These are phyloP conservation scores for Hydrotaea cyrtoneurina DNA, from an alignment of 2,888 invertebrate species.

Conservation along the genomic window DNA sequence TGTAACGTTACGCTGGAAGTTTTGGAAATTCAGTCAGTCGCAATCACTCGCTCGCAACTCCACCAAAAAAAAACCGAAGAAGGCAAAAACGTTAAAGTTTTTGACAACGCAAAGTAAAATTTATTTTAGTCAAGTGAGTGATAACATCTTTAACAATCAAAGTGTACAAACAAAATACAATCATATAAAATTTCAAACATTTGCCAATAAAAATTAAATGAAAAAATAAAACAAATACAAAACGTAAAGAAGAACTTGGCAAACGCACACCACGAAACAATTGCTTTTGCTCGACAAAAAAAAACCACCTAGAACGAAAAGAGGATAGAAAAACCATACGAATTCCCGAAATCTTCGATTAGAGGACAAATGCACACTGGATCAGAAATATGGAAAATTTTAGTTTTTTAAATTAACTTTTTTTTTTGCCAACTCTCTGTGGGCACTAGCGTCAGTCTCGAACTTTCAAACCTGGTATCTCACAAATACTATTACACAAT, in stretches of 20 bases:
- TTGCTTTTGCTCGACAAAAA: conserved; percentile 20
- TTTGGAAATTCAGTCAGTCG: conserved; percentile 54
- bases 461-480: no score
- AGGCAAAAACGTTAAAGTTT: conserved; percentile 83
- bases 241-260: neutral
- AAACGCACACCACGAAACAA: conserved; percentile 3
- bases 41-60: conserved; percentile 67
- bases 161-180: conserved; percentile 56
- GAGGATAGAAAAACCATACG: neutral
- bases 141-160: conserved; percentile 62
- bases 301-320: neutral
- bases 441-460: neutral
- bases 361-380: no score
- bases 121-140: conserved; percentile 89
- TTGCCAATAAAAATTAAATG: conserved; percentile 21
- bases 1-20: conserved; percentile 26
- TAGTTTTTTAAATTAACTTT: neutral
- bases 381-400: neutral
- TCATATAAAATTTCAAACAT: conserved; percentile 21
- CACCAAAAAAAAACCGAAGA: conserved; percentile 79
- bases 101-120: conserved; percentile 83
- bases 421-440: neutral
- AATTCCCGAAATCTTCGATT: neutral
- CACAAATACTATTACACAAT: no score
- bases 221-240: neutral